Conservation (phyloP, 2,113 vertebrate species). For the Acanthochromis polyacanthus region DNA sequence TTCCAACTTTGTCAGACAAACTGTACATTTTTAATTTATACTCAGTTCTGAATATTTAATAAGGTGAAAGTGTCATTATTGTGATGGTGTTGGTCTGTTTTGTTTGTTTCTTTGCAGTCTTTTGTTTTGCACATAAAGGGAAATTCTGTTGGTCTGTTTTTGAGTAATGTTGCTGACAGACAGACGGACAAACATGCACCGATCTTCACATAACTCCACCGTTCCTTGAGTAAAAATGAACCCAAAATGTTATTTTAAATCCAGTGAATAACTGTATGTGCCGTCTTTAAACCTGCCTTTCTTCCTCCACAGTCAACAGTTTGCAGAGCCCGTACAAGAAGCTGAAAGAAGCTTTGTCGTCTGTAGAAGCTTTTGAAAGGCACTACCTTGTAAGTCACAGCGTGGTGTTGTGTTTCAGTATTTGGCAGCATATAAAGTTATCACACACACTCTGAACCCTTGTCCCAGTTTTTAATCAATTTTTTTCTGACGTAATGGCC, state of each 20-base stretch:
- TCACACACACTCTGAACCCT: background rate
- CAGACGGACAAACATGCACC: too few species aligned
- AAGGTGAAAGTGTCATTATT: too few species aligned
- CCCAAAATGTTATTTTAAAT: background rate
- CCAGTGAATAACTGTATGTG: too few species aligned
- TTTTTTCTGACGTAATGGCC: constrained; percentile 31
- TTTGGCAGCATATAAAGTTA: constrained; percentile 2
- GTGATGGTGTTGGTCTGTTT: too few species aligned
- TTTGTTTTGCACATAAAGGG: background rate
- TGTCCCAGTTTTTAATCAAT: background rate
- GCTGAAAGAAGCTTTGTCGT: constrained; percentile 96
- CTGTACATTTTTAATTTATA: background rate
- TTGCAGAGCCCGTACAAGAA: constrained; percentile 98
- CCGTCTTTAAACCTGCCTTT: constrained; percentile 13
- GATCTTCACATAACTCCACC: too few species aligned
- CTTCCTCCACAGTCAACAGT: constrained; percentile 87
- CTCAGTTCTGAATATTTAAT: too few species aligned
- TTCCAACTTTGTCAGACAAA: background rate
- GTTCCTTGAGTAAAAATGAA: background rate
- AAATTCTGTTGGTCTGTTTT: too few species aligned
- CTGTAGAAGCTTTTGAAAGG: constrained; percentile 96
- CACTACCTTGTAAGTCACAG: constrained; percentile 94
- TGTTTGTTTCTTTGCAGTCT: background rate
- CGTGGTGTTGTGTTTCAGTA: constrained; percentile 9
- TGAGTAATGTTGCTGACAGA: too few species aligned